Evolutionary conservation across 92 coral and sea anemone genomes (phyloP), one percentile per base, ranked within the genome.

Genomic region (Nematostella vectensis): DNA sequence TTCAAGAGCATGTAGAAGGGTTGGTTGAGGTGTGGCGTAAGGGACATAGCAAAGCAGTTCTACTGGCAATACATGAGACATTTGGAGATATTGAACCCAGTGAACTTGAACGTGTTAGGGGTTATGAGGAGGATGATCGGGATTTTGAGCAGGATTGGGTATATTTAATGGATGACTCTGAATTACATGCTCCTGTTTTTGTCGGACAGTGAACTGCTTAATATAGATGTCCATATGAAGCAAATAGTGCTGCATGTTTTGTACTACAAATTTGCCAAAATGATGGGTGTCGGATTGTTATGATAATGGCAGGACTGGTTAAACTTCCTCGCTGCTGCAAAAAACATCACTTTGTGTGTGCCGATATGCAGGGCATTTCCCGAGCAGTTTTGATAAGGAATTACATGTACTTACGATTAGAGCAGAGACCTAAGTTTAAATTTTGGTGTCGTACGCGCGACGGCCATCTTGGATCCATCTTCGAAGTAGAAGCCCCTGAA

Each of bases 11-110:
- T 62, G 72, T 70, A 1, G 61, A 61, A 38, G 15, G n/a, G 1
- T 62, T 62, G 31, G 76, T 67, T 43, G 81, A 75, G 55, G 73
- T 75, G 24, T 75, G 70, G 81, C 48, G 59, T 25, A 44, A 29
- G 47, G 75, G 66, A 23, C 68, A 66, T 31, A 50, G 54, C 26
- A 1, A 20, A 13, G 76, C 63, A n/a, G 49, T 67, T 13, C 27
- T 75, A 28, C 16, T 11, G 24, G 74, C 31, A 2, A 49, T 72
- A 30, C 23, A 55, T 29, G 21, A 57, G 48, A 37, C 63, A 1
- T 72, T 63, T 72, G 65, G 59, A 44, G 72, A 63, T 48, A 25
- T 72, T 6, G 49, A 45, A 21, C 27, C 27, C 8, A 0, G 16
- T 26, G 54, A 63, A 47, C 11, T 64, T 22, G 31, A 48, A 37